phyloP scores from a whole-genome alignment of 2,113 vertebrate genomes.

The Urocitellus parryii region DNA sequence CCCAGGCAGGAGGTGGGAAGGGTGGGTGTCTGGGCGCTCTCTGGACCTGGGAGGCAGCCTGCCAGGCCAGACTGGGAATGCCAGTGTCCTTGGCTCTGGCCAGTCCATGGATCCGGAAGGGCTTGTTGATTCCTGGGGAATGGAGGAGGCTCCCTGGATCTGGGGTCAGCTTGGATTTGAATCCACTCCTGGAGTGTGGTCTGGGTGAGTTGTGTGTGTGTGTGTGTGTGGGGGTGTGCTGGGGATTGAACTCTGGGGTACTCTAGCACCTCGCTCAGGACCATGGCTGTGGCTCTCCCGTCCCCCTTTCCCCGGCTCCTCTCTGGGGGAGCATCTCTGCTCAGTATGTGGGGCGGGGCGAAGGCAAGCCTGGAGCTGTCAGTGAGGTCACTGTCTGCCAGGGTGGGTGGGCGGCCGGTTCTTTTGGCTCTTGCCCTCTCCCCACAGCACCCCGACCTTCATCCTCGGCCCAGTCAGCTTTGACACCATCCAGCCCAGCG shows the following conservation, averaged over 20 bases:
- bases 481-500: not conserved
- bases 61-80: not conserved
- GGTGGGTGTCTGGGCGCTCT: not conserved
- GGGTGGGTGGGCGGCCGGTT: not conserved
- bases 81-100: not conserved
- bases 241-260: too few species aligned
- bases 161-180: not conserved
- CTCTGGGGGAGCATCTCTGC: not conserved
- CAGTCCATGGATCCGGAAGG: not conserved
- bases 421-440: not conserved
- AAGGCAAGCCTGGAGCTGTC: too few species aligned
- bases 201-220: not conserved
- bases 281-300: accelerated
- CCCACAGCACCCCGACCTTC: not conserved
- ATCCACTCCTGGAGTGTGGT: not conserved
- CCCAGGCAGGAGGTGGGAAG: not conserved
- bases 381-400: not conserved
- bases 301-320: not conserved
- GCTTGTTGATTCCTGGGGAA: not conserved
- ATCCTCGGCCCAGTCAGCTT: not conserved
- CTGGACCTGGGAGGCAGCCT: not conserved
- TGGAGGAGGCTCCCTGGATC: not conserved
- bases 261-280: not conserved
- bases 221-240: too few species aligned
- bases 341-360: not conserved